Evolutionary conservation across 2,888 invertebrate genomes (phyloP), one percentile per base, ranked within the genome.

Genomic region (Brachypalpus laphriformis): DNA sequence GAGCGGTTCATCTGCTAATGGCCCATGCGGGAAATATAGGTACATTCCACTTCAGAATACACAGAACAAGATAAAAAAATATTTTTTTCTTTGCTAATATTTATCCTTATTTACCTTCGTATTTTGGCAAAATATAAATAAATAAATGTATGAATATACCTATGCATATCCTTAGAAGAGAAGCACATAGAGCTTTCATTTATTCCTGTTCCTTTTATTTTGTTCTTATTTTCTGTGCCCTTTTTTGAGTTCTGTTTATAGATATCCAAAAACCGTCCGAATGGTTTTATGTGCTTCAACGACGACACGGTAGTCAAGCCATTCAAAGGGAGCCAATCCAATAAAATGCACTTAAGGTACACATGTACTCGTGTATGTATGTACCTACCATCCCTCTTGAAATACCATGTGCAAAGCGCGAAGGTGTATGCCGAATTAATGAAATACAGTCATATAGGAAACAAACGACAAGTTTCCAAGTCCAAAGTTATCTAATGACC

Each of bases 1-100:
- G 28, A 54, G 25, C n/a, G 18, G 56, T 56, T 31, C 31, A 31
- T 56, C 56, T 56, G 31, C 56, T 56, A 56, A 56, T 56, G 56
- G 31, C 18, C 31, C 56, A 18, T 31, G 37, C 34, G 34, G 57
- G 25, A 25, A 49, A 54, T 54, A 16, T 7, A n/a, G 2, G 22
- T 11, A 22, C 22, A 45, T 18, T 25, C 22, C 49, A 22, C 34
- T 11, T 57, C 18, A 37, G 9, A 37, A n/a, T 57, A 34, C 4
- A n/a, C 34, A 18, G 20, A 22, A 49, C 6, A 56, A 31, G 34
- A 6, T 54, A 16, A 28, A 31, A 7, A 54, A 54, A n/a, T 11
- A 14, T 31, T 54, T 31, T 9, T 54, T 51, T 51, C n/a, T 25
- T 25, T 34, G 2, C 4, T 6, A 34, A 14, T 28, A 14, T 28